phyloP scores from a whole-genome alignment of 2,888 invertebrate species.

The Drosophila longiperda region DNA sequence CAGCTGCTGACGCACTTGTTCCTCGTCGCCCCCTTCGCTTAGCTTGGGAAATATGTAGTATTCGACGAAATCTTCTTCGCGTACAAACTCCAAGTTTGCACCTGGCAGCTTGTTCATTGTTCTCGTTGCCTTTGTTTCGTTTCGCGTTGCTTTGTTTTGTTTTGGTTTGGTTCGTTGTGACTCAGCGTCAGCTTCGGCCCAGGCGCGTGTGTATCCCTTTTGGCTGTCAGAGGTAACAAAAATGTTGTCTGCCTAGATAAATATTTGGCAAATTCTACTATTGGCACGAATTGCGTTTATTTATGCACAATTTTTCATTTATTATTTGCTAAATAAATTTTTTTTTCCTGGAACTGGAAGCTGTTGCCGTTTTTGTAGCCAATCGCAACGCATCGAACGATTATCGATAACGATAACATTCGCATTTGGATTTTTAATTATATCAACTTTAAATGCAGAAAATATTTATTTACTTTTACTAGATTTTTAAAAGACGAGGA shows the following conservation, averaged over 20 bases:
- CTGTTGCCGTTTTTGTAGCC: slow-evolving; percentile 55
- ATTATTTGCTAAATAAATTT: slow-evolving; percentile 31
- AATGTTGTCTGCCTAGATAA: neutral
- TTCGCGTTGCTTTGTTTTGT: slow-evolving; percentile 18
- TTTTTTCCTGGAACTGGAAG: slow-evolving; percentile 25
- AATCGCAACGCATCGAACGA: slow-evolving; percentile 21
- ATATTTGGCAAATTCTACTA: slow-evolving; percentile 1
- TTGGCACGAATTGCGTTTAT: neutral
- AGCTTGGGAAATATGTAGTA: slow-evolving; percentile 89
- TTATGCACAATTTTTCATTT: slow-evolving; percentile 44
- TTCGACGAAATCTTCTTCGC: slow-evolving; percentile 91
- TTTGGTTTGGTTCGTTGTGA: slow-evolving; percentile 44
- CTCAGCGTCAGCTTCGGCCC: slow-evolving; percentile 18
- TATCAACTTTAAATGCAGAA: neutral
- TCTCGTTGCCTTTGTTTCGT: slow-evolving; percentile 24
- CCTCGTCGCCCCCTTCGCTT: slow-evolving; percentile 83
- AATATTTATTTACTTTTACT: too few relatives aligned
- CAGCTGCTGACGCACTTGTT: slow-evolving; percentile 85
- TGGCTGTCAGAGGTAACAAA: neutral
- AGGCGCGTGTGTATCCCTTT: slow-evolving; percentile 33
- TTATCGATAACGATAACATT: slow-evolving; percentile 28
- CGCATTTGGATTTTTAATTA: neutral
- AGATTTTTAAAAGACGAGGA: neutral
- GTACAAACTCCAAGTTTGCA: slow-evolving; percentile 86
- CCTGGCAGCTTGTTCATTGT: slow-evolving; percentile 64